phyloP scores from a whole-genome alignment of 1,140 invertebrate species.

The Liolophura sinensis region DNA sequence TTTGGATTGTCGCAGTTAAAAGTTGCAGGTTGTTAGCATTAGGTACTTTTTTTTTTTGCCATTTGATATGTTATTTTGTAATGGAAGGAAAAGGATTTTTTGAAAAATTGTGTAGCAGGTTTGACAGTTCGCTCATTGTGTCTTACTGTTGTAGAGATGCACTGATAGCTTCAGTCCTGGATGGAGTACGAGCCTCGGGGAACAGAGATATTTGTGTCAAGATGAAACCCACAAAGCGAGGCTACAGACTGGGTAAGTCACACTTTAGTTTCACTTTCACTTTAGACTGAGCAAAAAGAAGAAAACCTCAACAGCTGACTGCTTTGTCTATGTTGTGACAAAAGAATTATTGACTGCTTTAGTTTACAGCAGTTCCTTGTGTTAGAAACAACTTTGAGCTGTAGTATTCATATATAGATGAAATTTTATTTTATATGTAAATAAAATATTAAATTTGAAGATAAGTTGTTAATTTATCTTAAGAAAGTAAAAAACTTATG shows the following conservation, averaged over 20 bases:
- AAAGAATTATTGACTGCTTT: not conserved
- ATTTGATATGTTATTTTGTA: not conserved
- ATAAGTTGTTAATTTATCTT: too few species aligned
- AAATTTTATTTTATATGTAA: too few species aligned
- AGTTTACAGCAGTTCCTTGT: too few species aligned
- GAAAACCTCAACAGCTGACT: too few species aligned
- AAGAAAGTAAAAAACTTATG: too few species aligned
- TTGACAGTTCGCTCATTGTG: constrained; percentile 4
- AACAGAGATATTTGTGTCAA: constrained; percentile 97
- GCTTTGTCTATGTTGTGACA: not conserved
- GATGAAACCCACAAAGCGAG: constrained; percentile 78
- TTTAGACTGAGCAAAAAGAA: not conserved
- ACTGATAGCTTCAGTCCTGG: constrained; percentile 89
- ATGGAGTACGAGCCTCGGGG: constrained; percentile 93
- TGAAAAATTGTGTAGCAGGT: not conserved
- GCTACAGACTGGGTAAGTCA: constrained; percentile 72
- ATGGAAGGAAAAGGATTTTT: not conserved
- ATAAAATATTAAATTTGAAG: too few species aligned
- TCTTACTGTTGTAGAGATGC: constrained; percentile 74
- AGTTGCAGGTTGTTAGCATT: too few species aligned
- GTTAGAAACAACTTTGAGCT: too few species aligned
- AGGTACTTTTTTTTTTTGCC: too few species aligned
- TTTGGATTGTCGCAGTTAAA: too few species aligned
- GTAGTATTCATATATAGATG: too few species aligned
- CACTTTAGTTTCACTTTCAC: not conserved